A percentile compares a stretch with the other conserved stretches of the same genome.
Conservation (phyloP, 2,888 invertebrate species). For the Brachyopa scutellaris region DNA sequence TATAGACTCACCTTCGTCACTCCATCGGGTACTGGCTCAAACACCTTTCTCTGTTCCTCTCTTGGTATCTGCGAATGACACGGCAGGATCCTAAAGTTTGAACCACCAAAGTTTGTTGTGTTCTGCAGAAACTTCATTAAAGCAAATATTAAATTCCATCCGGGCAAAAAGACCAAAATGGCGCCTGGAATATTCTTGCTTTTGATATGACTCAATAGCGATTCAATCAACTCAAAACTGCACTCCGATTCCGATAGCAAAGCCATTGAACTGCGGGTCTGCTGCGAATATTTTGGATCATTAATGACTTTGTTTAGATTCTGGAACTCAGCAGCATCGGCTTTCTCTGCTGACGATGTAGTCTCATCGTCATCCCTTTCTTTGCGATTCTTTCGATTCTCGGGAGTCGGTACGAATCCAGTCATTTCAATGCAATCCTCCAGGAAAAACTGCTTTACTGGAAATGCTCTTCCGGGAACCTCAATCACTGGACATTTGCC, state of each 20-base stretch:
- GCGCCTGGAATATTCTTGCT: constrained; percentile 88
- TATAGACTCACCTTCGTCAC: constrained; percentile 91
- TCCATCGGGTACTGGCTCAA: constrained; percentile 91
- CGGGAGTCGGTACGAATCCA: constrained; percentile 89
- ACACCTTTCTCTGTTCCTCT: constrained; percentile 96
- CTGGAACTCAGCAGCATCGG: constrained; percentile 86
- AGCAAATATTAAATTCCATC: constrained; percentile 98
- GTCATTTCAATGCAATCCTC: constrained; percentile 96
- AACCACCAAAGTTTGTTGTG: constrained; percentile 87
- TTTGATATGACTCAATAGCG: constrained; percentile 87
- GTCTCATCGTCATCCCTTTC: constrained; percentile 85
- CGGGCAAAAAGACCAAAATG: constrained; percentile 95
- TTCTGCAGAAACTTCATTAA: constrained; percentile 92
- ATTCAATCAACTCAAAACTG: constrained; percentile 95
- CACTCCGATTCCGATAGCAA: constrained; percentile 94
- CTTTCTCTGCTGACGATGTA: constrained; percentile 84
- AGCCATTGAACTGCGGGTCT: constrained; percentile 88
- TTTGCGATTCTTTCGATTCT: constrained; percentile 87
- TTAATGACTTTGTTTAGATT: constrained; percentile 87
- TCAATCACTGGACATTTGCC: constrained; percentile 95
- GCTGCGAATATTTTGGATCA: constrained; percentile 82
- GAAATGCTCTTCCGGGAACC: constrained; percentile 91
- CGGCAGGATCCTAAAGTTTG: constrained; percentile 90
- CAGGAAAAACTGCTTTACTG: constrained; percentile 94
- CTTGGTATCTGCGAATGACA: constrained; percentile 98